phyloP scores from a whole-genome alignment of 2,113 vertebrate species.

The Brachionichthys hirsutus region DNA sequence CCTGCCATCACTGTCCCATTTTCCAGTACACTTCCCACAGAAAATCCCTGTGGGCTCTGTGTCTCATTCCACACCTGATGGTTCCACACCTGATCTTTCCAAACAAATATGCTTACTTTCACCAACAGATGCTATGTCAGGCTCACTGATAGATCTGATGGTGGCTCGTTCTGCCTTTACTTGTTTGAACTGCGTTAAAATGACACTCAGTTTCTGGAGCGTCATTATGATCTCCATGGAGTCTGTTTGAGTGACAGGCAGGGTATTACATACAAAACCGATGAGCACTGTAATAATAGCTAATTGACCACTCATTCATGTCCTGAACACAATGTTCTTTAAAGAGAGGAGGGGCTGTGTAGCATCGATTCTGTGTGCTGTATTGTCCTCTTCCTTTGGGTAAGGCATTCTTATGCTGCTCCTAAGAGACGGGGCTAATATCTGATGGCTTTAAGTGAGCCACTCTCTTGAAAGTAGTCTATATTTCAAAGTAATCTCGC shows the following conservation, averaged over 20 bases:
- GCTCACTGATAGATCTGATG: conserved; percentile 8
- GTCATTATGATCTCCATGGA: conserved; percentile 29
- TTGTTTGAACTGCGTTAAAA: conserved; percentile 5
- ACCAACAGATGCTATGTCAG: conserved; percentile 47
- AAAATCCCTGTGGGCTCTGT: conserved; percentile 39
- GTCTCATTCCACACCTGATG: conserved; percentile 65
- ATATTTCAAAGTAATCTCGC: conserved; percentile 60
- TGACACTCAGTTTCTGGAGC: conserved; percentile 13
- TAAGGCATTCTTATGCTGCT: conserved; percentile 40
- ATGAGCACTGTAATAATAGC: conserved; percentile 54
- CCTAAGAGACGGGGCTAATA: conserved; percentile 43
- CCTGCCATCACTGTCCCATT: conserved; percentile 34
- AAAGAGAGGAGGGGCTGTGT: conserved; percentile 26
- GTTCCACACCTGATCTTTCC: conserved; percentile 51
- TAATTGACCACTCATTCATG: conserved; percentile 64
- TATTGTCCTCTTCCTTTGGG: conserved; percentile 31
- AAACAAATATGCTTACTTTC: conserved; percentile 46
- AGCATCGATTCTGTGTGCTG: conserved; percentile 45
- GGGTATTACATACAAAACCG: conserved; percentile 55
- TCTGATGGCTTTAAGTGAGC: conserved; percentile 44
- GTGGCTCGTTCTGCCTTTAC: conserved; percentile 2
- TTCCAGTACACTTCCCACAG: conserved; percentile 55
- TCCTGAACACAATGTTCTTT: conserved; percentile 62
- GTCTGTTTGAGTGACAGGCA: conserved; percentile 49
- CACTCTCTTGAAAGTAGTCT: conserved; percentile 36